Base-by-base conservation (phyloP, 2,797 vertebrate species). In the Muraenolepis orangiensis region DNA sequence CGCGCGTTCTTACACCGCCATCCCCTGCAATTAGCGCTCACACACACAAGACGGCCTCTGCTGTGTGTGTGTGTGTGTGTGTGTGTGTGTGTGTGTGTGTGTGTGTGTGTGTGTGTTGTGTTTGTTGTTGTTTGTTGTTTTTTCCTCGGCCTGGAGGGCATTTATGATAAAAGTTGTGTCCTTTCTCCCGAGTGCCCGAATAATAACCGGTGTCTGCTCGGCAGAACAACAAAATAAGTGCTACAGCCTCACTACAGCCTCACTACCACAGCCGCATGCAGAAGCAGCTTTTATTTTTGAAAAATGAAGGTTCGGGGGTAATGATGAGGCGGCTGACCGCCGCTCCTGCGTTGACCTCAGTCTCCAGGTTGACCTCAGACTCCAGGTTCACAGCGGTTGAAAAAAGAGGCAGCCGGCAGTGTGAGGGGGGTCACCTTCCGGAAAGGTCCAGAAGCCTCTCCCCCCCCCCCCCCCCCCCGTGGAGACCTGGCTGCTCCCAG, bases 401-500 rank as follows among this genome's bases (percentile, higher is more conserved):
- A 46, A 51, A 51, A 51, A 51, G 23, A 23, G 6, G 51, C 20
- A 23, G 51, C 51, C 51, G 8, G 51, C 23, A 57, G 51, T 4
- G 46, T 5, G 16, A 4, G 46, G 20, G 51, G 51, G 51, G 29
- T 66, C 64, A 66, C 64, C 64, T 66, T 66, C 4, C 26, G 29
- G 29, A 66, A 26, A 13, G 26, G 61, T 66, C 12, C 8, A 66
- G 64, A 30, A 28, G 26, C 26, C 1, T 12, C 14, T 26, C 64
- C 29, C 61, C 57, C 1, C 26, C 14, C 64, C 64, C 29, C 61
- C 57, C 23, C n/a, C 82, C 74, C 85, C 87, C 64, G 76, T 84
- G 86, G 82, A 84, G 88, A 88, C 79, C 74, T 66, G 46, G 81
- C 75, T 70, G 42, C 80, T 75, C 77, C 84, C 80, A 85, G 81